Evolutionary conservation across 2,888 invertebrate species (phyloP).

Genomic region (Lysandra bellargus): DNA sequence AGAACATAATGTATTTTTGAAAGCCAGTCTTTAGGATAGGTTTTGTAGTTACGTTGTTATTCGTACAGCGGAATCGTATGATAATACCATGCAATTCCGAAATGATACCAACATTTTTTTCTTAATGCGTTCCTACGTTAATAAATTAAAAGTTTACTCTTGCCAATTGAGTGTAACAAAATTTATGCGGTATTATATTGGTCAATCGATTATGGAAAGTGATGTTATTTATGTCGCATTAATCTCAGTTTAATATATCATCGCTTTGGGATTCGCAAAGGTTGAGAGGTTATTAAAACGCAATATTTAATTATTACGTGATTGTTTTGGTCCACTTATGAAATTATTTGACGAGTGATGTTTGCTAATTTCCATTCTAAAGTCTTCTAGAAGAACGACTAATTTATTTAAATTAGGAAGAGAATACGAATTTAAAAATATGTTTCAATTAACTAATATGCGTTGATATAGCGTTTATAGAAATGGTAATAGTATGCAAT

Average conservation of each 20-base stretch:
- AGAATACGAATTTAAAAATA: too few relatives aligned
- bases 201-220: slow-evolving; percentile 36
- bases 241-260: slow-evolving; percentile 37
- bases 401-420: not conserved
- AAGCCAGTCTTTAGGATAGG: too few relatives aligned
- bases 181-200: slow-evolving; percentile 31
- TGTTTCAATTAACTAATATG: too few relatives aligned
- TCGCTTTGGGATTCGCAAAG: slow-evolving; percentile 29
- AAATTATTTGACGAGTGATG: slow-evolving; percentile 16
- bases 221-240: slow-evolving; percentile 37
- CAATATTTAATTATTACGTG: slow-evolving; percentile 12
- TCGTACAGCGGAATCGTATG: too few relatives aligned
- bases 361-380: not conserved
- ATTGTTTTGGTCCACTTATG: slow-evolving; percentile 18
- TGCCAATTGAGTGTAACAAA: slow-evolving; percentile 9
- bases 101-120: not conserved
- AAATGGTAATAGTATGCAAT: too few relatives aligned
- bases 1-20: too few relatives aligned
- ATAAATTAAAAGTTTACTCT: slow-evolving; percentile 18
- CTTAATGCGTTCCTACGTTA: not conserved
- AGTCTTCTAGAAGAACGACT: not conserved
- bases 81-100: too few relatives aligned
- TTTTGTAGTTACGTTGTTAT: too few relatives aligned
- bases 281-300: slow-evolving; percentile 23
- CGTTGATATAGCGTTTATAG: too few relatives aligned